Evolutionary conservation across 2,113 vertebrate genomes (phyloP).

Genomic region (Syrmaticus mikado): DNA sequence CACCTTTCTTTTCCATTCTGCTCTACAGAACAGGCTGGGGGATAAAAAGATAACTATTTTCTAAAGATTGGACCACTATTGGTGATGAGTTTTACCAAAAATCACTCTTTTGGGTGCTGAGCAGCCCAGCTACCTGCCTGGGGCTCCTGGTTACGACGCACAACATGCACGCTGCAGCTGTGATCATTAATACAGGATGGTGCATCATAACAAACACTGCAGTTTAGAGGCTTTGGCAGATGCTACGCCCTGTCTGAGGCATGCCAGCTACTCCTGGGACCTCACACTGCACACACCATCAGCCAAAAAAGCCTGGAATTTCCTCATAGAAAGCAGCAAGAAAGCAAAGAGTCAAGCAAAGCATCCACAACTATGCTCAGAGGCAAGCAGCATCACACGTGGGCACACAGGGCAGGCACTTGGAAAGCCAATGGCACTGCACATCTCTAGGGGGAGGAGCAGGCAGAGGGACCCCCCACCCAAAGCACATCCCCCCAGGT

Average conservation of each 20-base stretch:
- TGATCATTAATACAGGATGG: fast-evolving
- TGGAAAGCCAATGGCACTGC: background rate
- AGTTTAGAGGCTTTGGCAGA: background rate
- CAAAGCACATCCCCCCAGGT: too few species aligned
- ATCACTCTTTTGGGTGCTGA: fast-evolving
- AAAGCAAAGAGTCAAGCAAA: background rate
- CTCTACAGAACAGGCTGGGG: background rate
- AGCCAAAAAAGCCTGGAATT: background rate
- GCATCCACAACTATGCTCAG: fast-evolving
- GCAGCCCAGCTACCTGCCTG: fast-evolving
- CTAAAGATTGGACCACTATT: background rate
- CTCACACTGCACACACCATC: fast-evolving
- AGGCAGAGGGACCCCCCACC: background rate
- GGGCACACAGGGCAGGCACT: fast-evolving
- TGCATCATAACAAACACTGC: fast-evolving
- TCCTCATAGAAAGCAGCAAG: fast-evolving
- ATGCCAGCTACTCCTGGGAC: background rate
- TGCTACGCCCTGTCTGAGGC: fast-evolving
- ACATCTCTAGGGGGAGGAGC: background rate
- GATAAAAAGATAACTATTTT: background rate
- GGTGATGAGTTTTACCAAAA: background rate
- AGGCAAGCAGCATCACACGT: background rate
- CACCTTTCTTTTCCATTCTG: background rate
- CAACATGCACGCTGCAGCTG: background rate
- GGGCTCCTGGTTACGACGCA: background rate